Base-by-base conservation (phyloP, 1,140 invertebrate genomes). In the Popillia japonica region DNA sequence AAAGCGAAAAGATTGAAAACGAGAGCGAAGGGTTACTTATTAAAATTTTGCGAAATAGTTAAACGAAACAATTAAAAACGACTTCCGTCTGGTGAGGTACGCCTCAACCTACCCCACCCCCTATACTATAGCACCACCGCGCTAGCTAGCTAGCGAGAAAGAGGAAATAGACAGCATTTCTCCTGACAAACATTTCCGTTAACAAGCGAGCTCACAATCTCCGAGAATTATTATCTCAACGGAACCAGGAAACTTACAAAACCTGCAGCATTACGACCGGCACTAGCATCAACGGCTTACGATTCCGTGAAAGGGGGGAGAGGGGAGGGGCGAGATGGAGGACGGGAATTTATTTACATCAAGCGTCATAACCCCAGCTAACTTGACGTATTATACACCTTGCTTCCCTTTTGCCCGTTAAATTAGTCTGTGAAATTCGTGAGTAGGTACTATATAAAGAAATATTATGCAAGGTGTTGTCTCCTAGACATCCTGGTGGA, bases 111-210 rank as follows among this genome's bases (percentile, higher is more conserved):
- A 42, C 41, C 10, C 41, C 6, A 42, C 10, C 10, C 3, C 44
- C 3, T 2, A n/a, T n/a, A n/a, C n/a, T 10, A n/a, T 48, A 48
- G 44, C 9, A 48, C 10, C 10, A 48, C 44, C 44, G 10, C 10
- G 44, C n/a, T 48, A 48, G 10, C 10, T 48, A n/a, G 9, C 44
- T n/a, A n/a, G 44, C 44, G 44, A 48, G 9, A 11, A 48, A n/a
- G 44, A 48, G 44, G 44, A 48, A 48, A 48, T 48, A 48, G 44
- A 48, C 44, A 48, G 44, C 44, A 48, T 48, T 48, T 48, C 44
- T 48, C 44, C 10, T 2, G 44, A 48, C 44, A 6, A 48, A 11
- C 44, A 48, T 48, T 48, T 48, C 44, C 44, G 44, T 10, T 48
- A 48, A 48, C 44, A 48, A 48, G 44, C 10, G 44, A 48, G 9